Evolutionary conservation across 2,113 vertebrate species (phyloP).

Genomic region (Micromys minutus): DNA sequence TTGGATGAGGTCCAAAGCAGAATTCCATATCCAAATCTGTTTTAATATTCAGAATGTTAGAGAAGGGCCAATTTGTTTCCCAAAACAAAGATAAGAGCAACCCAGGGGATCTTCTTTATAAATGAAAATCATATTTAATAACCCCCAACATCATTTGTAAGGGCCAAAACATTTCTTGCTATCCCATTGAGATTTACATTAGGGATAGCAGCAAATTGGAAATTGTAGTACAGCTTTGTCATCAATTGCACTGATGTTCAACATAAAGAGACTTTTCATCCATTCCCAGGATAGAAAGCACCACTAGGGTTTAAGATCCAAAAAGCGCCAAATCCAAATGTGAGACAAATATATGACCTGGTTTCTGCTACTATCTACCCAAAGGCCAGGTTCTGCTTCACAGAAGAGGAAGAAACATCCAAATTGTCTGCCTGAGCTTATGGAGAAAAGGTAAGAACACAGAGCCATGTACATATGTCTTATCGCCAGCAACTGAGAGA

Average conservation of each 20-base stretch:
- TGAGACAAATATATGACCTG: constrained; percentile 2
- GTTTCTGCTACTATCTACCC: neutral
- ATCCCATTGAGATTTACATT: constrained; percentile 62
- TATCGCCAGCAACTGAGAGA: neutral
- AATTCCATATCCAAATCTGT: constrained; percentile 71
- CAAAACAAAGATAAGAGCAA: constrained; percentile 76
- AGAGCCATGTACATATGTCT: neutral
- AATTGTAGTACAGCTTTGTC: constrained; percentile 18
- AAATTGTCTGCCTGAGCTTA: neutral
- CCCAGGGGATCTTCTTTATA: constrained; percentile 71
- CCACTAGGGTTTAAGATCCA: neutral
- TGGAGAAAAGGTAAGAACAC: neutral
- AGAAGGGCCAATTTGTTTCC: constrained; percentile 73
- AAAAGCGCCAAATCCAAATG: constrained; percentile 38
- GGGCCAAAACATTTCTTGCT: constrained; percentile 60
- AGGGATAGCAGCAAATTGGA: constrained; percentile 45
- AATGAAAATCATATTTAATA: constrained; percentile 74
- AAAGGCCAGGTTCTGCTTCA: neutral
- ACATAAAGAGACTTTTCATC: constrained; percentile 11
- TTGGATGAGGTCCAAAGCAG: constrained; percentile 70
- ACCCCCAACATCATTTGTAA: constrained; percentile 56
- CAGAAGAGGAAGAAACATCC: neutral
- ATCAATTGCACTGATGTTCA: constrained; percentile 29
- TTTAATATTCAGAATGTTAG: constrained; percentile 70
- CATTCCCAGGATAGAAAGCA: neutral